A percentile compares a stretch with the other conserved stretches of the same genome.
Conservation (phyloP, 2,888 invertebrate genomes). For the Papilio demoleus region DNA sequence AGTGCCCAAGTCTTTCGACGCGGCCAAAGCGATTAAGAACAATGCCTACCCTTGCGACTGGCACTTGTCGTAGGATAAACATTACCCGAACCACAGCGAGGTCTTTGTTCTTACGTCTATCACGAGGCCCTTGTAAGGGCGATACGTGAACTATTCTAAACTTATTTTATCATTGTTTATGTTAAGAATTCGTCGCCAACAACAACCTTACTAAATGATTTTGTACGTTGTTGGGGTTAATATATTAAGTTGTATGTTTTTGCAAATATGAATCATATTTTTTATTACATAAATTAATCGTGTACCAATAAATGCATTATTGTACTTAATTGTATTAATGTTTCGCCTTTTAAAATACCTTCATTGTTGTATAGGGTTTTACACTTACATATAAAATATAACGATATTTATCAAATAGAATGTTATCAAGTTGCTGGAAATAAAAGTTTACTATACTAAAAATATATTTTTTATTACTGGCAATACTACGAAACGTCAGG, state of each 20-base stretch:
- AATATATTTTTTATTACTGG: conserved; percentile 32
- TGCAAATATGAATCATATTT: neutral
- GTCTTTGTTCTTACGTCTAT: too few species aligned
- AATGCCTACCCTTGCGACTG: too few species aligned
- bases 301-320: conserved; percentile 32
- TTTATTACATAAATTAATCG: neutral
- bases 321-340: conserved; percentile 37
- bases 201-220: too few species aligned
- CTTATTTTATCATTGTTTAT: too few species aligned
- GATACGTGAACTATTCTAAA: too few species aligned
- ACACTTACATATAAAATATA: conserved; percentile 50
- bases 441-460: conserved; percentile 52
- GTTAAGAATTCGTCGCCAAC: too few species aligned
- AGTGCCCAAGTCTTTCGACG: too few species aligned
- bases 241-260: neutral
- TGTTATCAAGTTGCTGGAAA: conserved; percentile 71
- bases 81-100: too few species aligned
- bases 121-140: too few species aligned
- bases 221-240: too few species aligned
- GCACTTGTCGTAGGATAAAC: too few species aligned
- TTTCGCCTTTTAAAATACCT: conserved; percentile 7
- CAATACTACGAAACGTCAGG: conserved; percentile 19
- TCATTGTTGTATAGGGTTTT: conserved; percentile 44
- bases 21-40: too few species aligned
- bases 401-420: conserved; percentile 51